phyloP scores from a whole-genome alignment of 1,140 invertebrate genomes.

The Samia ricini region DNA sequence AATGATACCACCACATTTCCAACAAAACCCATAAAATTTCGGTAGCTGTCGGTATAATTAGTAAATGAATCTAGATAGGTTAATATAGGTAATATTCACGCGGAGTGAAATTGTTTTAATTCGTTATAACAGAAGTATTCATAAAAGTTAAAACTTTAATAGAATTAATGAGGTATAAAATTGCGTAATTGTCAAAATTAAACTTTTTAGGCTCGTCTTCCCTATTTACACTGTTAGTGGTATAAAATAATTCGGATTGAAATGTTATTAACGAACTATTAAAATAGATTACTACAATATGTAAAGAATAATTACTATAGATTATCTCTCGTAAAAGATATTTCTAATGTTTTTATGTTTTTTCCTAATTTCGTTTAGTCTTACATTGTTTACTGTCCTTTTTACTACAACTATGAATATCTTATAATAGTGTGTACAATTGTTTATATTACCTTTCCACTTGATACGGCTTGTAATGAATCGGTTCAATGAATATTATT shows the following conservation, averaged over 20 bases:
- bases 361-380: no score
- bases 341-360: no score
- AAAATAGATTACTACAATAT: no score
- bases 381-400: no score
- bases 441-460: no score
- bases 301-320: no score
- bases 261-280: no score
- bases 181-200: not conserved
- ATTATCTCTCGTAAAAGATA: no score
- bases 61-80: slow-evolving; percentile 30
- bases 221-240: not conserved
- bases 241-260: not conserved
- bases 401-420: no score
- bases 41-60: slow-evolving; percentile 21
- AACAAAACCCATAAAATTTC: not conserved
- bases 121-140: slow-evolving; percentile 15
- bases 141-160: slow-evolving; percentile 14
- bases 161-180: not conserved
- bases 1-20: not conserved
- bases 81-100: slow-evolving; percentile 15
- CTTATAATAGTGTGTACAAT: no score
- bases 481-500: no score
- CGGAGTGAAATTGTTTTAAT: slow-evolving; percentile 29
- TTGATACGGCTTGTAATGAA: no score
- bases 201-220: not conserved